Evolutionary conservation across 35 echinoderm and acorn worm species (phyloP), one percentile per base, ranked within the genome.

Genomic region (Stichopus chloronotus): DNA sequence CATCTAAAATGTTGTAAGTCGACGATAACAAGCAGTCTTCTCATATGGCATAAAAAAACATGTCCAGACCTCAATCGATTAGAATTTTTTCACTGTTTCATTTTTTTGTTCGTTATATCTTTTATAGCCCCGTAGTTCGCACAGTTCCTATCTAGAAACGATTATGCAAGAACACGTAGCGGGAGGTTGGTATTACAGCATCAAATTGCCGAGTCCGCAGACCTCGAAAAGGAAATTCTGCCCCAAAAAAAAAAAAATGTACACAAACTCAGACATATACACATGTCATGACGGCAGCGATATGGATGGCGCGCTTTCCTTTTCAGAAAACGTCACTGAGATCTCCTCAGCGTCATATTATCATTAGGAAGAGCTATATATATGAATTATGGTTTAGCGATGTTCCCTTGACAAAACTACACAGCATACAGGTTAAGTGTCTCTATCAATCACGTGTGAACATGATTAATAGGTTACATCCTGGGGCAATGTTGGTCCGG

Each of bases 101-200:
- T 83, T 83, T 55, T n/a, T 43, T 43, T 43, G 30, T 43, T 43
- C 30, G 30, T 43, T 43, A 43, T 43, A 43, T 43, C 30, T 43
- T 43, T 43, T 43, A 43, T 43, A 43, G 30, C 13, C 13, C 19
- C 22, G 6, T 74, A 74, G 69, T 74, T 74, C 69, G 17, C 22
- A 21, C 17, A 74, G 69, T 74, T 74, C 69, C 17, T 74, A 74
- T 74, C 69, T 74, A 9, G 82, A 58, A 85, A 58, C 58, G n/a
- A 85, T 85, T 85, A 85, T 85, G 82, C 82, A 58, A 58, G 54
- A 22, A 58, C 82, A 85, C 82, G 82, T 58, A 85, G 58, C 82
- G 58, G 55, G 82, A 57, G 82, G 82, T 85, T 85, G 22, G 58
- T 56, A 85, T 85, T 85, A 22, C 82, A n/a, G 82, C 82, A 85